A percentile compares a stretch with the other conserved stretches of the same genome.
Evolutionary conservation across 2,888 invertebrate species (phyloP).

Genomic region (Chrysodeixis includens): DNA sequence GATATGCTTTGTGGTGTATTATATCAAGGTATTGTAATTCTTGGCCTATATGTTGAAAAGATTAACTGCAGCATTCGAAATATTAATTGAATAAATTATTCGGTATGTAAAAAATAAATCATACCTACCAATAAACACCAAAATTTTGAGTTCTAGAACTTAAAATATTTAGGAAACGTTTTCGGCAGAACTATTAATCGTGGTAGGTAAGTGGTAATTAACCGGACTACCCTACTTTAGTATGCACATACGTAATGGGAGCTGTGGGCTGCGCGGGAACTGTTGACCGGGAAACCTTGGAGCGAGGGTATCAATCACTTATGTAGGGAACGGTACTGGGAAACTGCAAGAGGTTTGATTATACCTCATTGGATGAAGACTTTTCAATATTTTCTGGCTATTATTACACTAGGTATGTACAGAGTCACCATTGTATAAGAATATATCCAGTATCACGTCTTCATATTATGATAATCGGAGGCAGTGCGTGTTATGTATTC

Average conservation of each 20-base stretch:
- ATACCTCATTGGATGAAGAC: not conserved
- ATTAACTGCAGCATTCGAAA: too few relatives aligned
- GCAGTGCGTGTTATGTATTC: too few relatives aligned
- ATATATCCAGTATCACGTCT: too few relatives aligned
- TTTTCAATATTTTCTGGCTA: too few relatives aligned
- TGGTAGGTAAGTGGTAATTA: conserved; percentile 31
- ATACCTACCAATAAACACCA: not conserved
- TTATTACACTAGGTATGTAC: too few relatives aligned
- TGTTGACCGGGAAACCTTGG: conserved; percentile 31
- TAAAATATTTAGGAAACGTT: conserved; percentile 28
- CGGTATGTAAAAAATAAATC: too few relatives aligned
- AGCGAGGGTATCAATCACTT: conserved; percentile 37
- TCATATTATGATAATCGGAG: too few relatives aligned
- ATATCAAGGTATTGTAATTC: too few relatives aligned
- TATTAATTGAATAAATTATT: too few relatives aligned
- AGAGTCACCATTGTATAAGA: too few relatives aligned
- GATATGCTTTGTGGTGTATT: too few relatives aligned
- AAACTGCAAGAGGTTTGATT: not conserved
- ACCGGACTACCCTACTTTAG: conserved; percentile 29
- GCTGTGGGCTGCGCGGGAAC: conserved; percentile 7
- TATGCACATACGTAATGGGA: conserved; percentile 50
- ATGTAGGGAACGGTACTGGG: not conserved
- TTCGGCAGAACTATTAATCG: conserved; percentile 32
- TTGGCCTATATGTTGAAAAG: too few relatives aligned
- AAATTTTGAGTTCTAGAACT: not conserved